Evolutionary conservation across 1,140 invertebrate genomes (phyloP), one percentile per base, ranked within the genome.

Genomic region (Drosophila simulans): DNA sequence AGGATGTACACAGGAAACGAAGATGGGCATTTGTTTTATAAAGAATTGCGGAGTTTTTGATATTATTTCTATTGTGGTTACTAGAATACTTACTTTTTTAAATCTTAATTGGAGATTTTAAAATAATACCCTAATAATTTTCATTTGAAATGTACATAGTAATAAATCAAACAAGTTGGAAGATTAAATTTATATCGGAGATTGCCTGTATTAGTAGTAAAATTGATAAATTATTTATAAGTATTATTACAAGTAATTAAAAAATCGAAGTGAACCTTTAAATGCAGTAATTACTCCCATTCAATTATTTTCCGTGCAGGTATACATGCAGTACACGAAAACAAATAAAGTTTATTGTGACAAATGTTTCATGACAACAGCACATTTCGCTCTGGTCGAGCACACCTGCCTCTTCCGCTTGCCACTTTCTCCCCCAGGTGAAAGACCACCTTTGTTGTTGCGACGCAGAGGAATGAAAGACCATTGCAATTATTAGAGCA

Each of bases 341-440:
- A 79, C 84, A 89, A 89, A 89, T 89, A 89, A 89, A 90, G 80
- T 89, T 89, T 89, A 89, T 89, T 84, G 84, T 89, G 84, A 89
- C 84, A 89, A 89, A 89, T 89, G 84, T 90, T 89, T 84, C 84
- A 89, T 89, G 84, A 89, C 84, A 89, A 82, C 66, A 63, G 55
- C 55, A 74, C 80, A 84, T 84, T 84, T 83, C 46, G 54, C 52
- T 56, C 68, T 57, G 65, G 43, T 17, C 80, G 48, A 73, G 69
- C 58, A 72, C 64, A 54, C 56, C 48, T 54, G 65, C 54, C 46
- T 13, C 39, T 10, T 31, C 54, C 51, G 34, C 5, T 15, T 64
- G 27, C 35, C 42, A 25, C 42, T 53, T 43, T 51, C 39, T 52
- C 58, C 66, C 51, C 20, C 76, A 72, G 68, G 77, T 65, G 51